A percentile compares a stretch with the other conserved stretches of the same genome.
phyloP scores from a whole-genome alignment of 2,797 vertebrate species.

The Vespertilio murinus region DNA sequence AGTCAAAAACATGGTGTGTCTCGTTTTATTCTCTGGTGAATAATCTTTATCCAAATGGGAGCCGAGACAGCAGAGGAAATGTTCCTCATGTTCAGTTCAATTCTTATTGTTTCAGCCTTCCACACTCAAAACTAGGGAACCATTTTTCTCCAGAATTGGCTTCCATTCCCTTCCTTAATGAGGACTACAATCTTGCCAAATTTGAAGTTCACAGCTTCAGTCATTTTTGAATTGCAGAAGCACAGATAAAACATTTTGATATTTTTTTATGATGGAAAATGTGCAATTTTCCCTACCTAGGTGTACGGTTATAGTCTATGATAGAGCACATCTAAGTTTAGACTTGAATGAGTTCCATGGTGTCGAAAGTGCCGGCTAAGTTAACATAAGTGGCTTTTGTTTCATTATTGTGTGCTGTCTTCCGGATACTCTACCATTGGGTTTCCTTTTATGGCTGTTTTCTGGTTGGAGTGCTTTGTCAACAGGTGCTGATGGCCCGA shows the following conservation, averaged over 20 bases:
- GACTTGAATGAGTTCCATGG: conserved; percentile 6
- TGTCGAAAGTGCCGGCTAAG: conserved; percentile 10
- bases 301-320: conserved; percentile 56
- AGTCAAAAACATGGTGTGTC: neutral
- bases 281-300: conserved; percentile 55
- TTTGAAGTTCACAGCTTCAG: conserved; percentile 81
- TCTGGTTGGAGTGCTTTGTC: conserved; percentile 11
- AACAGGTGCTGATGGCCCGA: neutral
- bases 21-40: conserved; percentile 48
- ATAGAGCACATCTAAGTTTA: conserved; percentile 56
- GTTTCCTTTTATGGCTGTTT: neutral
- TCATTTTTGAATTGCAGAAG: conserved; percentile 80
- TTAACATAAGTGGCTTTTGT: conserved; percentile 16
- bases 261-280: conserved; percentile 65
- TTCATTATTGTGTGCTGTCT: neutral
- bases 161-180: conserved; percentile 76
- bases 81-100: conserved; percentile 45
- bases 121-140: conserved; percentile 75
- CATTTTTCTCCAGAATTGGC: conserved; percentile 78
- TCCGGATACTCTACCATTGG: neutral
- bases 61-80: conserved; percentile 47
- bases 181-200: conserved; percentile 77
- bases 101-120: conserved; percentile 74
- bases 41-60: conserved; percentile 55
- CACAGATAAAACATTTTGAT: conserved; percentile 76